Evolutionary conservation across 2,113 vertebrate genomes (phyloP).

Genomic region (Diadophis punctatus): DNA sequence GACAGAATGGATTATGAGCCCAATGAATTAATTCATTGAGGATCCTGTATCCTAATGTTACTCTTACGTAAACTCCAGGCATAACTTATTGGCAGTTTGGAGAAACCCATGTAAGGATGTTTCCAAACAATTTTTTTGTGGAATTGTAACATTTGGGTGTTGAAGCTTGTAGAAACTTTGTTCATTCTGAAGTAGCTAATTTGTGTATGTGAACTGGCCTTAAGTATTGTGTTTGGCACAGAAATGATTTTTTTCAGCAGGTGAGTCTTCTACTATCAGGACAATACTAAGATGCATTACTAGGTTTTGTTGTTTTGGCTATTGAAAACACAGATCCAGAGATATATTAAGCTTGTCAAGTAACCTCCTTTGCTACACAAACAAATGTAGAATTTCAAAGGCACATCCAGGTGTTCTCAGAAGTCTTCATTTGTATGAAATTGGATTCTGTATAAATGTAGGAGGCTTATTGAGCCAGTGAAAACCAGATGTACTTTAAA

Average conservation of each 20-base stretch:
- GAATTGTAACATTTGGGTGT: not conserved
- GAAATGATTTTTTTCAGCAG: not conserved
- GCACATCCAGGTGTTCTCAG: slow-evolving; percentile 6
- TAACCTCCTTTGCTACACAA: not conserved
- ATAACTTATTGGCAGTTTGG: not conserved
- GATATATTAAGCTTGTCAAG: not conserved
- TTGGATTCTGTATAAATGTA: slow-evolving; percentile 8
- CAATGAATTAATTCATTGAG: not conserved
- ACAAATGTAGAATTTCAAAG: not conserved
- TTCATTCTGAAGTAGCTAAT: not conserved
- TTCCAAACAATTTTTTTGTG: not conserved
- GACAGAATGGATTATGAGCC: not conserved
- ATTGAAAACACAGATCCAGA: not conserved
- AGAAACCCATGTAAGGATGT: not conserved
- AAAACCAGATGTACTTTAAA: slow-evolving; percentile 37
- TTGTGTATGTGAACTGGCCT: not conserved
- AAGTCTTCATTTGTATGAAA: slow-evolving; percentile 25
- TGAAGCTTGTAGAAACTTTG: not conserved
- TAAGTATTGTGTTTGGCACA: not conserved
- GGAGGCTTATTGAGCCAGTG: slow-evolving; percentile 14
- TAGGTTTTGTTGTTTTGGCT: not conserved
- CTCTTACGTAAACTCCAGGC: not conserved
- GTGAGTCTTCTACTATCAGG: not conserved
- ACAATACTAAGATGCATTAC: not conserved
- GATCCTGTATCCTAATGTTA: not conserved